Evolutionary conservation across 1,140 invertebrate genomes (phyloP).

Genomic region (Drosophila bifasciata): DNA sequence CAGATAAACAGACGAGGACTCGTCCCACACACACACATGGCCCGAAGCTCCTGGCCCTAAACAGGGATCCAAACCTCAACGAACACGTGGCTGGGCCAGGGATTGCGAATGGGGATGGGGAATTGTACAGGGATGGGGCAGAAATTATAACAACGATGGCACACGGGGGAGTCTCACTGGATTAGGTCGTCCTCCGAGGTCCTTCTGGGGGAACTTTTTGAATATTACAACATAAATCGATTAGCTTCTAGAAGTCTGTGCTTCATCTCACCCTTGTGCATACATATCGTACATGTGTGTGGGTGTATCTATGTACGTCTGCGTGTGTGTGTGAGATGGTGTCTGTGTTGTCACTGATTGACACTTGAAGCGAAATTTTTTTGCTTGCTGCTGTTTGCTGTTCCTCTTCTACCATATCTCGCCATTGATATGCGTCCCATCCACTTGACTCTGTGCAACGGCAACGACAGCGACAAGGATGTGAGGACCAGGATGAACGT

Average conservation of each 20-base stretch:
- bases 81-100: conserved; percentile 24
- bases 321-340: conserved; percentile 36
- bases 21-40: conserved; percentile 50
- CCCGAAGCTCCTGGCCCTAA: conserved; percentile 29
- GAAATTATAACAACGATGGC: conserved; percentile 70
- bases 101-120: not conserved
- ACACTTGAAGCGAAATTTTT: conserved; percentile 79
- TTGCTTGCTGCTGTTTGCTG: conserved; percentile 66
- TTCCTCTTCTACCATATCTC: conserved; percentile 27
- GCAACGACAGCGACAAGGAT: not conserved
- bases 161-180: conserved; percentile 69
- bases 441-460: conserved; percentile 53
- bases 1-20: conserved; percentile 74
- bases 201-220: conserved; percentile 80
- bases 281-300: not conserved
- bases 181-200: conserved; percentile 68
- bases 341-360: conserved; percentile 72
- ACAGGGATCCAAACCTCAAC: not conserved
- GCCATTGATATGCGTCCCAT: conserved; percentile 67
- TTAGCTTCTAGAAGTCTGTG: conserved; percentile 74
- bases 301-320: not conserved
- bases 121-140: too few species aligned
- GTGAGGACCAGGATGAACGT: conserved; percentile 7
- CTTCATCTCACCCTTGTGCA: conserved; percentile 5
- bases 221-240: conserved; percentile 83